Conservation (phyloP, 2,888 invertebrate species). For the Parochlus steinenii region DNA sequence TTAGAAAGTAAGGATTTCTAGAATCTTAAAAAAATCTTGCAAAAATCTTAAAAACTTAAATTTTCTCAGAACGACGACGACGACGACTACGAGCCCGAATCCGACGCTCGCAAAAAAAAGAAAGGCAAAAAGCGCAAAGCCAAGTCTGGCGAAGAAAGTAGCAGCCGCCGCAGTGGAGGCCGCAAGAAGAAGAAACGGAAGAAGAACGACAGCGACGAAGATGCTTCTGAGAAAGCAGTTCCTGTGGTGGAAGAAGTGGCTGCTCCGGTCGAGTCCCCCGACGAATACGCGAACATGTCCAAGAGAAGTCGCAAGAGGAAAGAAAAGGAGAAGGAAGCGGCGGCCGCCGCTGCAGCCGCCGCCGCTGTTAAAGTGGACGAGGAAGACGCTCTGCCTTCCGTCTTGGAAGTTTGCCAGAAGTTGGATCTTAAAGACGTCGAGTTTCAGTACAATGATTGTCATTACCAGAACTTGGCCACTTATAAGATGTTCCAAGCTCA, state of each 20-base stretch:
- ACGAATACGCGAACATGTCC: conserved; percentile 25
- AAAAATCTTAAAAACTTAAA: conserved; percentile 6
- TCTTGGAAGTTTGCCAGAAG: conserved; percentile 84
- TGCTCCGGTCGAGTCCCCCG: conserved; percentile 42
- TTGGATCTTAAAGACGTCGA: conserved; percentile 81
- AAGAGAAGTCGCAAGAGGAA: conserved; percentile 25
- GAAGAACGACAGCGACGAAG: conserved; percentile 78
- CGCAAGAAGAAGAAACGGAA: conserved; percentile 89
- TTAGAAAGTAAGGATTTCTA: conserved; percentile 6
- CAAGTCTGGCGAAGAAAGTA: conserved; percentile 74
- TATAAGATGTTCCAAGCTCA: conserved; percentile 92
- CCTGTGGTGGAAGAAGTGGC: conserved; percentile 47
- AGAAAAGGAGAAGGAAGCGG: conserved; percentile 34
- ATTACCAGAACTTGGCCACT: conserved; percentile 76
- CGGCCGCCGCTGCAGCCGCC: conserved; percentile 32
- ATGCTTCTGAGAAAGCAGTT: conserved; percentile 77
- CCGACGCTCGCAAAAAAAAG: conserved; percentile 69
- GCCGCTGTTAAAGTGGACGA: no score
- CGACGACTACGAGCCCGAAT: conserved; percentile 63
- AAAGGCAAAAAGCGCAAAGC: conserved; percentile 90
- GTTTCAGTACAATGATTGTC: conserved; percentile 77
- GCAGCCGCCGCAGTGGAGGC: conserved; percentile 47
- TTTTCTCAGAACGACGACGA: conserved; percentile 35
- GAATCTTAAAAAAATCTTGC: conserved; percentile 5
- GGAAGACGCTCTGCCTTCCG: conserved; percentile 67